Conservation (phyloP, 2,797 vertebrate species). For the Poeciliopsis gracilis region DNA sequence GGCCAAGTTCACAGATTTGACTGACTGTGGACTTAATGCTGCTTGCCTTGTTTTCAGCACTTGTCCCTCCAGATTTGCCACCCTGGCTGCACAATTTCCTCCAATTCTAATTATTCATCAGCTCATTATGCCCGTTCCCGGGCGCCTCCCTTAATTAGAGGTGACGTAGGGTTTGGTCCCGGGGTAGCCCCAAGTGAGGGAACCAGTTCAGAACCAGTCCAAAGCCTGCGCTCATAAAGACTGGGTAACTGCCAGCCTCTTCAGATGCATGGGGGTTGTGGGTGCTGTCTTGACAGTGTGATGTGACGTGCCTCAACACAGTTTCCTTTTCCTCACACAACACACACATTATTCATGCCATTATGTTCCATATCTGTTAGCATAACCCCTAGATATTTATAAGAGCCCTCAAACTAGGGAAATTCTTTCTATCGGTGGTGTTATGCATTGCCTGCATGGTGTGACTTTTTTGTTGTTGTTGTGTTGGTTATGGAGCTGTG, state of each 20-base stretch:
- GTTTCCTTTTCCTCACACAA: conserved; percentile 31
- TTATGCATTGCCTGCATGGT: conserved; percentile 50
- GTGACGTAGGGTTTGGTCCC: conserved; percentile 78
- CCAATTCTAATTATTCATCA: conserved; percentile 92
- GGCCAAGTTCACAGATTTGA: conserved; percentile 89
- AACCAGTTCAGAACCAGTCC: conserved; percentile 86
- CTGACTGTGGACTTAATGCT: conserved; percentile 93
- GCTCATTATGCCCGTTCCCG: conserved; percentile 80
- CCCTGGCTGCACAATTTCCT: conserved; percentile 86
- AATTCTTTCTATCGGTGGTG: conserved; percentile 53
- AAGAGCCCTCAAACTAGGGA: conserved; percentile 47
- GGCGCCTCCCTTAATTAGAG: conserved; percentile 81
- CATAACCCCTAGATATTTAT: conserved; percentile 69
- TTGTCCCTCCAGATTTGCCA: conserved; percentile 96
- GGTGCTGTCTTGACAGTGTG: conserved; percentile 61
- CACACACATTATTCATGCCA: conserved; percentile 44
- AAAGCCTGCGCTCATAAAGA: conserved; percentile 58
- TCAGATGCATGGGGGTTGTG: conserved; percentile 54
- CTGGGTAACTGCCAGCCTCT: conserved; percentile 77
- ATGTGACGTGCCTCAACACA: conserved; percentile 70
- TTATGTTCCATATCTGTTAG: conserved; percentile 63
- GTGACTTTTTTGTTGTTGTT: conserved; percentile 50
- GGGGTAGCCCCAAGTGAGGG: conserved; percentile 81
- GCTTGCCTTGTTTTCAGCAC: conserved; percentile 93
- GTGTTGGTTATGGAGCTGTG: conserved; percentile 50